Evolutionary conservation across 2,113 vertebrate species (phyloP), one percentile per base, ranked within the genome.

Genomic region (Oncorhynchus nerka): DNA sequence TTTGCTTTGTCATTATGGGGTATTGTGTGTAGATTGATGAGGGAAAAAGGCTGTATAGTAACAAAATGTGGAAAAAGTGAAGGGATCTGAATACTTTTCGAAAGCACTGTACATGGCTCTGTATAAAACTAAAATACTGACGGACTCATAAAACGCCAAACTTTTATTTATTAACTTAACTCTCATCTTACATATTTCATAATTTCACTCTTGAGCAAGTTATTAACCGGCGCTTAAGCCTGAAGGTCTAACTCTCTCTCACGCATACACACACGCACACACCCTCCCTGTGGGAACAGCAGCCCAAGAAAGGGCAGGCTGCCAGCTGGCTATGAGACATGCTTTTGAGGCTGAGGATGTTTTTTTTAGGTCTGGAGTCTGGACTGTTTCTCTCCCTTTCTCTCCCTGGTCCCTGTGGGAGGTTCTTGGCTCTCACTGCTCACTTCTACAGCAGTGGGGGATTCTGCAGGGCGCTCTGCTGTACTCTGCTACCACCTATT

Each of bases 281-380:
- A 45, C 39, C 39, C 80, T 73, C 83, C 81, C 83, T 91, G 86
- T 91, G 88, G 91, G 90, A 92, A 92, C 83, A 83, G 84, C 84
- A 85, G 89, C 76, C 78, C 84, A 80, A 84, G 84, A 87, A 80
- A 74, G 76, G 90, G 88, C 86, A 80, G 55, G 22, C 68, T 84
- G 88, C 91, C 93, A 94, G 86, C 89, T 93, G 91, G 90, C 91
- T 83, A 51, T 51, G 82, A 86, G 61, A 83, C 77, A 65, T 80
- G 78, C 84, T 90, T 80, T 89, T 87, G 76, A 90, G 86, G 73
- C 87, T 85, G 80, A 88, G 88, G 87, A 90, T 92, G 87, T 90
- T 89, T 92, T 92, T 89, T 88, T 87, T 86, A 80, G 70, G 85
- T 85, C 82, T 90, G 75, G 84, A 86, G 89, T 91, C 84, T 90